Percentiles rank a stretch among this genome's conserved stretches.
Evolutionary conservation across 2,888 invertebrate species (phyloP).

Genomic region (Drosophila demipolita): DNA sequence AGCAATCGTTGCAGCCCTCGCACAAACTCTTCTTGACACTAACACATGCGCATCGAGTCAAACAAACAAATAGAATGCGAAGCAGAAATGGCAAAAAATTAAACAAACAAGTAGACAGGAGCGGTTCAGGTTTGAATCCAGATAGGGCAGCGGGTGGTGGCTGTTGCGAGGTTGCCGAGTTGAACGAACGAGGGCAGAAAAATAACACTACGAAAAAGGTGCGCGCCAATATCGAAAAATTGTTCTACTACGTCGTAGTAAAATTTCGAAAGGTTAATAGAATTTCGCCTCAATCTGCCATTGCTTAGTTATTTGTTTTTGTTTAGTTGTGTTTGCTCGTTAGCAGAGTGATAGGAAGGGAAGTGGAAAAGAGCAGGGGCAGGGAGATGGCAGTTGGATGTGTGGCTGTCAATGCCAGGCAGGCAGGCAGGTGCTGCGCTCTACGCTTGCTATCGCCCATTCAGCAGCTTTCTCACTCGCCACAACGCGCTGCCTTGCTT

Average conservation of each 20-base stretch:
- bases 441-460: conserved; percentile 41
- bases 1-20: conserved; percentile 43
- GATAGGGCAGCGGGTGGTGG: conserved; percentile 36
- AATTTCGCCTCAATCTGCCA: conserved; percentile 59
- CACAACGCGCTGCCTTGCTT: conserved; percentile 19
- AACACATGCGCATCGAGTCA: conserved; percentile 77
- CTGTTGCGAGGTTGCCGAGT: conserved; percentile 46
- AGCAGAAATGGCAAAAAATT: conserved; percentile 84
- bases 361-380: neutral
- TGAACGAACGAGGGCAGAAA: conserved; percentile 68
- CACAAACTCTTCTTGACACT: conserved; percentile 62
- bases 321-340: conserved; percentile 81
- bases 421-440: conserved; percentile 72
- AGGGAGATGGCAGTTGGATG: conserved; percentile 13
- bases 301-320: conserved; percentile 73
- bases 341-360: conserved; percentile 39
- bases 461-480: conserved; percentile 32
- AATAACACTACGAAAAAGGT: conserved; percentile 46
- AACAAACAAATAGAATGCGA: conserved; percentile 84
- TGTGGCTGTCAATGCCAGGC: conserved; percentile 48
- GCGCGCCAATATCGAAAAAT: conserved; percentile 64
- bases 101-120: conserved; percentile 83
- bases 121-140: conserved; percentile 70
- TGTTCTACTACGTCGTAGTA: conserved; percentile 77
- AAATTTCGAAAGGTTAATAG: conserved; percentile 65